Conservation (phyloP, 2,113 vertebrate species). For the Heterocephalus glaber region DNA sequence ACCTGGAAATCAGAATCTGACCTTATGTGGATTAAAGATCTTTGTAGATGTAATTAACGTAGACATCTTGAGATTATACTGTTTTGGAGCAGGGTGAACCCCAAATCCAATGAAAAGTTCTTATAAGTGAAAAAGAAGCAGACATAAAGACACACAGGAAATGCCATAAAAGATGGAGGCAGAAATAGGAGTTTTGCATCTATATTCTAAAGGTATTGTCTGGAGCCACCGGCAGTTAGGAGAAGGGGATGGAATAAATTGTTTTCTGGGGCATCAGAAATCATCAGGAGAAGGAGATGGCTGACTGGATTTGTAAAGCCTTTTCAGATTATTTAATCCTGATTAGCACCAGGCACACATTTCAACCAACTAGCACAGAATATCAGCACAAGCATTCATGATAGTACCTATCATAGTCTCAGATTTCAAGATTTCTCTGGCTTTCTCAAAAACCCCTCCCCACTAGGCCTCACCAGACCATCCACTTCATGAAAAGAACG, state of each 20-base stretch:
- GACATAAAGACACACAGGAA: not conserved
- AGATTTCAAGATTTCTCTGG: not conserved
- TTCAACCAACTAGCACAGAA: not conserved
- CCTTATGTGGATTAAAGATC: not conserved
- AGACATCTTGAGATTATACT: not conserved
- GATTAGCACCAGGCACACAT: not conserved
- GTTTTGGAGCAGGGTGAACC: not conserved
- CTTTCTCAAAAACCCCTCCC: not conserved
- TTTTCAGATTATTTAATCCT: not conserved
- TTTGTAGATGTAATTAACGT: not conserved
- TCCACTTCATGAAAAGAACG: not conserved
- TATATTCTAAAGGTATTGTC: not conserved
- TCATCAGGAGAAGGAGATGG: not conserved
- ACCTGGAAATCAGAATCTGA: not conserved
- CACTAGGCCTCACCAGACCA: not conserved
- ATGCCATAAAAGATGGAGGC: not conserved
- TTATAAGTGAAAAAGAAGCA: not conserved
- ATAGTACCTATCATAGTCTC: not conserved
- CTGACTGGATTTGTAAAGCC: not conserved
- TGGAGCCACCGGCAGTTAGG: not conserved
- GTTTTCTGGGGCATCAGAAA: not conserved
- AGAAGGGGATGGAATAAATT: not conserved
- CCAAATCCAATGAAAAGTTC: not conserved
- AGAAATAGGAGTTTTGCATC: not conserved
- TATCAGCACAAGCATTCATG: not conserved